Base-by-base conservation (phyloP, 2,888 invertebrate species). In the Smittia aterrima region DNA sequence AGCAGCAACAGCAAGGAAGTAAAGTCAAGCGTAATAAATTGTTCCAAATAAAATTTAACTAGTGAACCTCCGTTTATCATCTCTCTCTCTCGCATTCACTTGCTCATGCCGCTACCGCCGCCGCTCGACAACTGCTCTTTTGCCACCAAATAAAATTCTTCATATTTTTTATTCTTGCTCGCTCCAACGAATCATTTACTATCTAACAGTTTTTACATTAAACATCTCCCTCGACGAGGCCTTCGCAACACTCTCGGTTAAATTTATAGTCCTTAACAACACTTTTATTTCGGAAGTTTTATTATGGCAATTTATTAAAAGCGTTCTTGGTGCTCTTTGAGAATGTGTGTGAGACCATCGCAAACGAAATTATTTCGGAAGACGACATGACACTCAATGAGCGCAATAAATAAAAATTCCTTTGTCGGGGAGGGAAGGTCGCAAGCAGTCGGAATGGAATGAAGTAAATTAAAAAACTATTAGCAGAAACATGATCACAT, bases 381-480 rank as follows among this genome's bases (percentile, higher is more conserved):
- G 47, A 58, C 47, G 47, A 47, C 58, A 58, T 58, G 58, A 58
- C 58, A 58, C 18, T 22, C 47, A 47, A 47, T 47, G 47, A 47
- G 16, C 16, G 47, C 47, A 47, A 47, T 47, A 47, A 47, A 47
- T 47, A 47, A 47, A 47, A 47, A 47, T n/a, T 47, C 11, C 47
- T 47, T 47, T 47, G 47, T 47, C 47, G 47, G 47, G 16, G 16
- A 11, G 47, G 16, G 16, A 47, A 2, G 2, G 16, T n/a, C 47
- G 47, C 11, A 11, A n/a, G 47, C 47, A 47, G 2, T 47, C 47
- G n/a, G 11, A n/a, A 16, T 47, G 47, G 32, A n/a, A 16, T 47
- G 47, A 9, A 66, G 66, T 66, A 66, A 66, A 66, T 66, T 66
- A 66, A 66, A 27, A 66, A 66, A 9, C 66, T 66, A 66, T 66